Evolutionary conservation across 2,797 vertebrate genomes (phyloP).

Genomic region (Bucorvus abyssinicus): DNA sequence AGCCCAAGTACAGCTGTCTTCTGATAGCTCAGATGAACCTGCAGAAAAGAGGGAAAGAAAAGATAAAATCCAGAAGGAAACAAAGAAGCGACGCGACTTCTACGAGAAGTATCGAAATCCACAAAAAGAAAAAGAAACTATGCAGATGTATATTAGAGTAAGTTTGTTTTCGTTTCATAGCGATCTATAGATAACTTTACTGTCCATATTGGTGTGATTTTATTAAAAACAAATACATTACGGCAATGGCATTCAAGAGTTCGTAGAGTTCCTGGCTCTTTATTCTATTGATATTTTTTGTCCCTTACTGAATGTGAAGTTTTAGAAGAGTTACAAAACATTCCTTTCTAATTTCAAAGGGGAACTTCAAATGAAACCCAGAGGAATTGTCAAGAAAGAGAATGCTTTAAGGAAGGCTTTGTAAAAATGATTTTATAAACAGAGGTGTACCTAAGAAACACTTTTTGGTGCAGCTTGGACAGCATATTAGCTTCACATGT

Average conservation of each 20-base stretch:
- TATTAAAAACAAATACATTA: not conserved
- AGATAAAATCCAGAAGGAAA: slow-evolving; percentile 87
- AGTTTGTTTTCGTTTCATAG: slow-evolving; percentile 64
- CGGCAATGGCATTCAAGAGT: not conserved
- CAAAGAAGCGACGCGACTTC: slow-evolving; percentile 91
- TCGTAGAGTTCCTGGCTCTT: not conserved
- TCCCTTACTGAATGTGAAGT: not conserved
- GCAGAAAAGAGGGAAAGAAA: slow-evolving; percentile 94
- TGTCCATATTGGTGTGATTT: not conserved
- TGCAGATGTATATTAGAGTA: slow-evolving; percentile 91
- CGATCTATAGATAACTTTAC: not conserved
- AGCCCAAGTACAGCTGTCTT: slow-evolving; percentile 74
- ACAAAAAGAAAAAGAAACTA: slow-evolving; percentile 92
- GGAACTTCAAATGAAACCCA: slow-evolving; percentile 43
- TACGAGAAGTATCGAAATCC: slow-evolving; percentile 98
- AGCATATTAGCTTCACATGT: not conserved
- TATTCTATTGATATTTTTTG: not conserved
- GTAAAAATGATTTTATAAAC: not conserved
- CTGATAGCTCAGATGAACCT: slow-evolving; percentile 90
- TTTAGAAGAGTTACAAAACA: slow-evolving; percentile 7
- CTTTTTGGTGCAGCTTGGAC: not conserved
- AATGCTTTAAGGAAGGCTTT: slow-evolving; percentile 2
- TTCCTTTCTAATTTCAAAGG: slow-evolving; percentile 37
- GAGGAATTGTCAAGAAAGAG: slow-evolving; percentile 19
- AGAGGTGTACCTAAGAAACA: not conserved